Conservation (phyloP, 2,888 invertebrate species). For the Junonia oenone region DNA sequence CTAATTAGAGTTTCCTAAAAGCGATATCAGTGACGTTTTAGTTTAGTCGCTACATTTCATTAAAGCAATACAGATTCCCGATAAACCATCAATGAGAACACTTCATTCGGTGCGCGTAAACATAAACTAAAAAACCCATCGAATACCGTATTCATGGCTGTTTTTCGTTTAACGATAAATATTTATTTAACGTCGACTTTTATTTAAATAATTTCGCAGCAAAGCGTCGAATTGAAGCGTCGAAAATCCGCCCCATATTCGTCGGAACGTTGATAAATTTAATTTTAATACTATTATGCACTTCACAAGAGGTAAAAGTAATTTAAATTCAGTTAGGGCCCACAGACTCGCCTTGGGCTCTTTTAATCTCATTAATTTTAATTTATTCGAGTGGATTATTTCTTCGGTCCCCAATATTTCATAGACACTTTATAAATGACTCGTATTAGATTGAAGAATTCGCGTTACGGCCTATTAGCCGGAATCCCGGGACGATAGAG, state of each 20-base stretch:
- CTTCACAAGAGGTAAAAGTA: conserved; percentile 69
- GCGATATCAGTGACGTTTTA: too few species aligned
- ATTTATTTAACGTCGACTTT: not conserved
- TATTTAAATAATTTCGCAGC: conserved; percentile 1
- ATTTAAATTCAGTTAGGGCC: conserved; percentile 68
- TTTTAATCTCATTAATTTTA: conserved; percentile 77
- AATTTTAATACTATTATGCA: conserved; percentile 73
- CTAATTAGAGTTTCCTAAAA: not conserved
- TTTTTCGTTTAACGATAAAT: conserved; percentile 2
- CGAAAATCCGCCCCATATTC: conserved; percentile 13
- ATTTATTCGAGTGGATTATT: conserved; percentile 73
- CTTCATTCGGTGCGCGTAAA: not conserved
- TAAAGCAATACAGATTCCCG: not conserved
- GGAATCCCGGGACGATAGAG: conserved; percentile 11
- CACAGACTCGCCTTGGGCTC: conserved; percentile 51
- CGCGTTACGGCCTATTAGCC: conserved; percentile 17
- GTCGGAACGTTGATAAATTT: conserved; percentile 47
- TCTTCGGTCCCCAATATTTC: conserved; percentile 56
- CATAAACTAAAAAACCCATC: not conserved
- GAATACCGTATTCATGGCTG: not conserved
- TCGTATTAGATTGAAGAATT: conserved; percentile 26
- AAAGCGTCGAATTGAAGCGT: conserved; percentile 2
- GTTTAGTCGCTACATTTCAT: too few species aligned
- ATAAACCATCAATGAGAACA: not conserved
- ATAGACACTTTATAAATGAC: conserved; percentile 27